Evolutionary conservation across 2,888 invertebrate species (phyloP).

Genomic region (Rhamnusium bicolor): DNA sequence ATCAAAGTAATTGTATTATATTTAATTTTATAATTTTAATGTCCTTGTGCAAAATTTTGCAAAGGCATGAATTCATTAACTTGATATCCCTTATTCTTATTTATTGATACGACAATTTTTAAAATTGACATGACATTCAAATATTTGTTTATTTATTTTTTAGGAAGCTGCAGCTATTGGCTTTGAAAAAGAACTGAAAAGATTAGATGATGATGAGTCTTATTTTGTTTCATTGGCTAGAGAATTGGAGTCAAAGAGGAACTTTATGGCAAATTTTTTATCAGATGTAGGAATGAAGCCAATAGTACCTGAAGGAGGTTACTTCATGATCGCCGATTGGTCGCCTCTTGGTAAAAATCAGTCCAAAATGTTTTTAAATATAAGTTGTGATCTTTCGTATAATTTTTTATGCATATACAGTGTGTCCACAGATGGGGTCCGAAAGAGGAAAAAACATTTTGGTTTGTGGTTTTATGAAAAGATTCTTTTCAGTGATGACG

Average conservation of each 20-base stretch:
- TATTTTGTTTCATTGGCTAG: slow-evolving; percentile 85
- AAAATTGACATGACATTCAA: background rate
- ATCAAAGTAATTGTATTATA: too few relatives aligned
- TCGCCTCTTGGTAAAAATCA: slow-evolving; percentile 77
- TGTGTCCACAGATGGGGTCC: too few relatives aligned
- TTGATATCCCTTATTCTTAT: too few relatives aligned
- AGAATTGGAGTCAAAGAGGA: slow-evolving; percentile 85
- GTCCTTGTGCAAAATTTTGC: too few relatives aligned
- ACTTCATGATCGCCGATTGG: slow-evolving; percentile 97
- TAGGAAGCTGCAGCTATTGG: slow-evolving; percentile 93
- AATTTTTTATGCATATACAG: too few relatives aligned
- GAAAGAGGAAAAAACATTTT: too few relatives aligned
- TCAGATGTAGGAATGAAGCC: slow-evolving; percentile 89
- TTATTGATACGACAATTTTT: too few relatives aligned
- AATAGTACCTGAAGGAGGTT: slow-evolving; percentile 96
- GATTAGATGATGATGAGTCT: slow-evolving; percentile 82
- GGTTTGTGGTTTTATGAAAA: too few relatives aligned
- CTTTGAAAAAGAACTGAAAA: slow-evolving; percentile 87
- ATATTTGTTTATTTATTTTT: slow-evolving; percentile 39
- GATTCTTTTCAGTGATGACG: too few relatives aligned
- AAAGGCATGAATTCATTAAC: too few relatives aligned
- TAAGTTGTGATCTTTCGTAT: background rate
- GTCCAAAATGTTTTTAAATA: background rate
- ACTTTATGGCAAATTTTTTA: slow-evolving; percentile 84
- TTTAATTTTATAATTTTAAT: too few relatives aligned